Conservation (phyloP, 2,797 vertebrate species). For the Leptoclinus maculatus region DNA sequence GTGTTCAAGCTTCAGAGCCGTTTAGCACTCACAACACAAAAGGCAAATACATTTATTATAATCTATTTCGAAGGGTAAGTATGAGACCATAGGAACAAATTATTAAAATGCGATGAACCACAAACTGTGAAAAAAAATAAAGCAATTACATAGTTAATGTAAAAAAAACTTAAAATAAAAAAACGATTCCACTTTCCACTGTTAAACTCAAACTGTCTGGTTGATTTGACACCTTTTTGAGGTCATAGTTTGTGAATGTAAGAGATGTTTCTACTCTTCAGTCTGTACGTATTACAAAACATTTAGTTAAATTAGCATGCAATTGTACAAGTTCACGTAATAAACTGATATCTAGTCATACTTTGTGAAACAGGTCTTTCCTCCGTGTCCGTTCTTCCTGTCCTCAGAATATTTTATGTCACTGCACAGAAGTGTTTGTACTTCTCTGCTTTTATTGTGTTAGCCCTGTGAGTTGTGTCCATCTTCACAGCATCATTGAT, state of each 20-base stretch:
- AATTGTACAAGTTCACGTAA: neutral
- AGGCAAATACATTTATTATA: neutral
- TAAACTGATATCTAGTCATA: neutral
- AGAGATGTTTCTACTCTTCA: neutral
- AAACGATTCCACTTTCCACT: neutral
- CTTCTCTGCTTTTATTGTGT: constrained; percentile 1
- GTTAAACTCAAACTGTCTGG: neutral
- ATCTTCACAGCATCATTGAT: constrained; percentile 57
- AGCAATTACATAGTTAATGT: neutral
- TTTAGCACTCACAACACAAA: neutral
- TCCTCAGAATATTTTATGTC: neutral
- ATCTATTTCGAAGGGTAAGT: neutral
- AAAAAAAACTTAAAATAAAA: too few species aligned
- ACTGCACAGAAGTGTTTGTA: neutral
- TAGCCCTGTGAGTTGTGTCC: constrained; percentile 32
- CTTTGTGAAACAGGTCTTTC: neutral
- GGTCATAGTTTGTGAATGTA: neutral
- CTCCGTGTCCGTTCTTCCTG: neutral
- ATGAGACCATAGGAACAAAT: neutral
- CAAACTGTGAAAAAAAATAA: neutral
- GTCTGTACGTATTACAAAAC: neutral
- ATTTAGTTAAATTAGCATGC: neutral
- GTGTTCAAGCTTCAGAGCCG: neutral
- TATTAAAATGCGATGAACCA: neutral
- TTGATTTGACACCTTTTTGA: neutral